phyloP scores from a whole-genome alignment of 2,888 invertebrate genomes.

The Drosophila limbata region DNA sequence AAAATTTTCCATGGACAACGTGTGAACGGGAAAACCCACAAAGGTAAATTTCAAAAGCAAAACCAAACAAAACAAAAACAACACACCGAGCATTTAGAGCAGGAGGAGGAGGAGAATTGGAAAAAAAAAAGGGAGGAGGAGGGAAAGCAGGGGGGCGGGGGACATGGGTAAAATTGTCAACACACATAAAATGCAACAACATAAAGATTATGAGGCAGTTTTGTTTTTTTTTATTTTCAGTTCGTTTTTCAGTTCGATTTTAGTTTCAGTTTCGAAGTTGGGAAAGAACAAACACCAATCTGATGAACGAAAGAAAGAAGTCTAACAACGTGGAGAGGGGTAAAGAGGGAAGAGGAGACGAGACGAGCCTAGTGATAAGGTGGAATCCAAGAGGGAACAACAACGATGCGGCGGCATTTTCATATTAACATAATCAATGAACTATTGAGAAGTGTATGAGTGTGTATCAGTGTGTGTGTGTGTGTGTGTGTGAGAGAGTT shows the following conservation, averaged over 20 bases:
- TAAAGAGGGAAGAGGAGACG: neutral
- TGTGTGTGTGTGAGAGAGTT: constrained; percentile 14
- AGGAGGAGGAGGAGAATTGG: constrained; percentile 2
- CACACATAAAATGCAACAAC: constrained; percentile 50
- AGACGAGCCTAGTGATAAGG: constrained; percentile 46
- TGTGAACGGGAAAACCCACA: constrained; percentile 57
- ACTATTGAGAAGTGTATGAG: constrained; percentile 38
- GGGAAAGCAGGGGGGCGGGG: neutral
- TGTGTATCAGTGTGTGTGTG: constrained; percentile 15
- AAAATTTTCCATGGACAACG: constrained; percentile 52
- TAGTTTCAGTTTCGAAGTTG: constrained; percentile 42
- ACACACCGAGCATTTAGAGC: constrained; percentile 8
- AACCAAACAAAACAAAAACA: constrained; percentile 12
- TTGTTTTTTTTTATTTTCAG: constrained; percentile 12
- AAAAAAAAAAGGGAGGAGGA: too few relatives aligned
- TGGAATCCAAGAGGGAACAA: constrained; percentile 38
- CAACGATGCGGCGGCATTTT: constrained; percentile 39
- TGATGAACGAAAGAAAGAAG: constrained; percentile 1
- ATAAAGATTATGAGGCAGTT: constrained; percentile 54
- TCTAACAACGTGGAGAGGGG: constrained; percentile 16
- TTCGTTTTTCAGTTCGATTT: constrained; percentile 38
- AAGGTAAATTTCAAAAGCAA: constrained; percentile 38
- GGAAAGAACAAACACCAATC: constrained; percentile 16
- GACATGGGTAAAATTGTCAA: constrained; percentile 50
- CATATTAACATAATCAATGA: constrained; percentile 79